Evolutionary conservation across 1,140 invertebrate genomes (phyloP).

Genomic region (Babylonia areolata): DNA sequence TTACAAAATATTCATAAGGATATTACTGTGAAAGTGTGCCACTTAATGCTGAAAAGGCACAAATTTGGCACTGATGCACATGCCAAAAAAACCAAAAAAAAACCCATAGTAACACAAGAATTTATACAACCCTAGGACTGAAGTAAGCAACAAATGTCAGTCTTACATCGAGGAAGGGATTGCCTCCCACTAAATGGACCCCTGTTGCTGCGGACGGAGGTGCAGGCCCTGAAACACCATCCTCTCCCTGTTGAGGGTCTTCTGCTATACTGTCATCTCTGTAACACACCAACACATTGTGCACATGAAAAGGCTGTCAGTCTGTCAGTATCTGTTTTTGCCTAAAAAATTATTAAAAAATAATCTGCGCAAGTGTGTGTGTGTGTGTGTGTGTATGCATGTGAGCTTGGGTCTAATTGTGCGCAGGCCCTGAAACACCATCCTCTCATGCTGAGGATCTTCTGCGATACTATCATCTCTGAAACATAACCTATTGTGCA

Average conservation of each 20-base stretch:
- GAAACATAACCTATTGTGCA: too few relatives aligned
- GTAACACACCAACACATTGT: not conserved
- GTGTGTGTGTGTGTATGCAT: too few relatives aligned
- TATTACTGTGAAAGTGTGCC: too few relatives aligned
- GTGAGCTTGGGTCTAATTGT: too few relatives aligned
- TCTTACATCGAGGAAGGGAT: conserved; percentile 83
- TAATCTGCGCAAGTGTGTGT: too few relatives aligned
- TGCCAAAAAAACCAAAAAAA: not conserved
- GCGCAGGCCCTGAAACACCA: too few relatives aligned
- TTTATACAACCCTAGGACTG: not conserved
- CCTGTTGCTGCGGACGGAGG: conserved; percentile 33
- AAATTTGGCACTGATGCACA: too few relatives aligned
- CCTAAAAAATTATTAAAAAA: too few relatives aligned
- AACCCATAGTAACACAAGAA: not conserved
- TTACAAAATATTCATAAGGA: too few relatives aligned
- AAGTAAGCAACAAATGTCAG: not conserved
- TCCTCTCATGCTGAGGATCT: too few relatives aligned
- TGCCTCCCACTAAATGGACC: conserved; percentile 62
- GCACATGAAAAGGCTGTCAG: not conserved
- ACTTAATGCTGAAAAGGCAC: too few relatives aligned
- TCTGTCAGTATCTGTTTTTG: not conserved
- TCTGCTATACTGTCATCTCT: conserved; percentile 43
- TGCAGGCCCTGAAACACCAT: conserved; percentile 23
- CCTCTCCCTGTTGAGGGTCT: conserved; percentile 32
- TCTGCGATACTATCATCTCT: too few relatives aligned